A percentile compares a stretch with the other conserved stretches of the same genome.
These are phyloP conservation scores for Cercocebus atys DNA, from an alignment of 2,113 vertebrate species.

Conservation along the genomic window DNA sequence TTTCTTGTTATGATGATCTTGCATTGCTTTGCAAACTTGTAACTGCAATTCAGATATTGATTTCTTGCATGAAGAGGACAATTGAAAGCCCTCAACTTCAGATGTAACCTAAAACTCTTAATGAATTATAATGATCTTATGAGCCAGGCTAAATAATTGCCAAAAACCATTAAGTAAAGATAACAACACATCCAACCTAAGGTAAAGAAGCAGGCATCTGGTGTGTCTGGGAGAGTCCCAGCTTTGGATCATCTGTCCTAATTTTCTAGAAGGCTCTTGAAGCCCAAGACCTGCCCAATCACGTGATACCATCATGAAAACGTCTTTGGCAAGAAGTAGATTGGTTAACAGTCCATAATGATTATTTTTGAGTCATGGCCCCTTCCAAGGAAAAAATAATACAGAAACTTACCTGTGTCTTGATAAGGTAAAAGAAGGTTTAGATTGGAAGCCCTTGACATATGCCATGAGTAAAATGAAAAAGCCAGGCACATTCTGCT, in stretches of 20 bases:
- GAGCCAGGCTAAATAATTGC: slow-evolving; percentile 2
- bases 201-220: not conserved
- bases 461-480: not conserved
- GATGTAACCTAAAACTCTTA: slow-evolving; percentile 45
- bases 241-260: not conserved
- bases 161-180: slow-evolving; percentile 6
- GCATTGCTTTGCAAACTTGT: slow-evolving; percentile 44
- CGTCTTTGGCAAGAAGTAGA: not conserved
- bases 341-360: not conserved
- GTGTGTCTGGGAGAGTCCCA: not conserved
- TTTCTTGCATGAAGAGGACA: slow-evolving; percentile 41
- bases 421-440: not conserved
- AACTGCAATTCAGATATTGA: slow-evolving; percentile 51
- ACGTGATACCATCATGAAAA: not conserved
- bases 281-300: not conserved
- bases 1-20: slow-evolving; percentile 51
- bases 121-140: slow-evolving; percentile 52
- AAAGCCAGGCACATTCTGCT: not conserved
- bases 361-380: slow-evolving; percentile 3
- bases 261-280: not conserved
- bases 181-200: not conserved
- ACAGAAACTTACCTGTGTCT: not conserved
- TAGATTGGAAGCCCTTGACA: not conserved
- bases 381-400: not conserved
- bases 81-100: slow-evolving; percentile 57